Evolutionary conservation across 1,140 invertebrate species (phyloP), one percentile per base, ranked within the genome.

Genomic region (Chlorops oryzae): DNA sequence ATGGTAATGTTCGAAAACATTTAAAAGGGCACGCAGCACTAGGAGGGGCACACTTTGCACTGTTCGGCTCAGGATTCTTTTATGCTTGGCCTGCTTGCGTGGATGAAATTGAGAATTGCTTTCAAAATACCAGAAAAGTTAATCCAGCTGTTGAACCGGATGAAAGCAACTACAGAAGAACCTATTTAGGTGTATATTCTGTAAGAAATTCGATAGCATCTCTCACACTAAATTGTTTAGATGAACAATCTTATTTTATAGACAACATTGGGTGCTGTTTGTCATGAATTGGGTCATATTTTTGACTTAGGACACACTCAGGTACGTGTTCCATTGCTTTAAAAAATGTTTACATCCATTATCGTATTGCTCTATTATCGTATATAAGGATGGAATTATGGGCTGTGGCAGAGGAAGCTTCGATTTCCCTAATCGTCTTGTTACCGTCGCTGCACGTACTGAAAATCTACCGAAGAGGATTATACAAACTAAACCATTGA

Each of bases 231-330:
- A n/a, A n/a, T n/a, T n/a, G n/a, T n/a, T n/a, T n/a, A n/a, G n/a
- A n/a, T n/a, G n/a, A n/a, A n/a, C n/a, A n/a, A n/a, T n/a, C n/a
- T n/a, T n/a, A n/a, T n/a, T n/a, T n/a, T n/a, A n/a, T n/a, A n/a
- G n/a, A 95, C 92, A 10, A 92, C 89, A 15, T 73, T 98, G 24
- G 94, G 94, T 4, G 89, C 92, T n/a, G 85, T 91, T 6, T 82
- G 93, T 23, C 94, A 98, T 74, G 94, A 97, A 77, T 72, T 98
- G 37, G 92, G 91, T 12, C 94, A 97, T 69, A 92, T 89, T 2
- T 94, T 97, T 72, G 91, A 96, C 74, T 79, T 97, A 27, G 92
- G 90, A 1, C 93, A 98, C 70, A 89, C 90, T 1, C n/a, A n/a
- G n/a, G n/a, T n/a, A n/a, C n/a, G n/a, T n/a, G n/a, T n/a, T n/a